Evolutionary conservation across 2,797 vertebrate species (phyloP).

Genomic region (Thripadectes ignobilis): DNA sequence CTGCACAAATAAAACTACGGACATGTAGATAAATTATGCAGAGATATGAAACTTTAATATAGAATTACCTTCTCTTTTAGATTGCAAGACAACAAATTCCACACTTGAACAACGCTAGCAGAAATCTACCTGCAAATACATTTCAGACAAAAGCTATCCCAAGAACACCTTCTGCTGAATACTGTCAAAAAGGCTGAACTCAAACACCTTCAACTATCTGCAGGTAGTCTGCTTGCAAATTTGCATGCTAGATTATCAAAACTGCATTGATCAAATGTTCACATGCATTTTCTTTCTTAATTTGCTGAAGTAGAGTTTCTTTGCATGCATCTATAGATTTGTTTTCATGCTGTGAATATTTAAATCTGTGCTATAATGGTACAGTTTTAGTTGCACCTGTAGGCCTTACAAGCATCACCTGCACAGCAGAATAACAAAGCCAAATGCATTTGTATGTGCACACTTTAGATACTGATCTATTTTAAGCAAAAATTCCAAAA

Average conservation of each 20-base stretch:
- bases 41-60: background rate
- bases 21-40: accelerated
- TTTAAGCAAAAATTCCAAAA: background rate
- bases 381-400: background rate
- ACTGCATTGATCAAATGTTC: background rate
- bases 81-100: background rate
- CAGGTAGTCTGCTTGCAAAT: background rate
- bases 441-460: background rate
- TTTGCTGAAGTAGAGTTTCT: background rate
- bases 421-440: background rate
- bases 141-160: background rate
- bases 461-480: background rate
- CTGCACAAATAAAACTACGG: background rate
- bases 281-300: background rate
- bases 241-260: background rate
- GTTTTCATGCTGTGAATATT: background rate
- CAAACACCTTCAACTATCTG: background rate
- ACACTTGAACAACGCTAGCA: background rate
- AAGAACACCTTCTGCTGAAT: background rate
- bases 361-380: background rate
- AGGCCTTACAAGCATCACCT: background rate
- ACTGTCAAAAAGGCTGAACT: background rate
- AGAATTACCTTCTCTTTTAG: background rate
- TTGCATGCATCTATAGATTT: background rate
- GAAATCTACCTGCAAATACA: background rate